Conservation (phyloP, 2,888 invertebrate species). For the Drosophila anomelani region DNA sequence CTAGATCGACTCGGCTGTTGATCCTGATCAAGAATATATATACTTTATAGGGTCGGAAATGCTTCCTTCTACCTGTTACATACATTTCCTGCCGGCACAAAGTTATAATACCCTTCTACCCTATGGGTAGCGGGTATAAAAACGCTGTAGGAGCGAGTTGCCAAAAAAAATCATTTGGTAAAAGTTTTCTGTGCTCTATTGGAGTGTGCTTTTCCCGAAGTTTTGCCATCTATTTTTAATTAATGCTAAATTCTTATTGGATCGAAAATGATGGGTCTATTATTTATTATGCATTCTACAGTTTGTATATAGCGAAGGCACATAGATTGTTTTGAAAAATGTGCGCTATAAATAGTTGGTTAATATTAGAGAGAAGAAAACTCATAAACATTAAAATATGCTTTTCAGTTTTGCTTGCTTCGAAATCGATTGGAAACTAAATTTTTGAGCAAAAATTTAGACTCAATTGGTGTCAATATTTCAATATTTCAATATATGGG, state of each 20-base stretch:
- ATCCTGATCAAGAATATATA: no score
- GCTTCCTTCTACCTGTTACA: no score
- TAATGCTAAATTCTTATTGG: constrained; percentile 14
- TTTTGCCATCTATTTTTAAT: constrained; percentile 12
- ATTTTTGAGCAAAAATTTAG: not conserved
- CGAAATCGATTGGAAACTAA: not conserved
- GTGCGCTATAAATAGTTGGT: constrained; percentile 16
- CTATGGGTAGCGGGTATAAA: no score
- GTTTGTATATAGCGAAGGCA: not conserved
- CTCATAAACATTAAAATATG: constrained; percentile 16
- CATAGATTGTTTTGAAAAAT: constrained; percentile 12
- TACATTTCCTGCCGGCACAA: no score
- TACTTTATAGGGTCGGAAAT: no score
- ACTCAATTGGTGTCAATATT: not conserved
- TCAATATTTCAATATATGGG: not conserved
- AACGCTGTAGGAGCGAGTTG: constrained; percentile 19
- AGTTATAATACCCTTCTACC: no score
- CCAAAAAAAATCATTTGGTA: constrained; percentile 10
- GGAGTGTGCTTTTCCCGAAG: constrained; percentile 2
- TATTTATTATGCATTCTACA: constrained; percentile 14
- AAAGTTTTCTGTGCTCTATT: not conserved
- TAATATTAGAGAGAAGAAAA: constrained; percentile 3
- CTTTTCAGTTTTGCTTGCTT: not conserved
- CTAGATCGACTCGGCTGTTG: no score
- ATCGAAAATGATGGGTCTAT: constrained; percentile 5